These are phyloP conservation scores for Ormia ochracea DNA, from an alignment of 2,888 invertebrate genomes.

Conservation along the genomic window DNA sequence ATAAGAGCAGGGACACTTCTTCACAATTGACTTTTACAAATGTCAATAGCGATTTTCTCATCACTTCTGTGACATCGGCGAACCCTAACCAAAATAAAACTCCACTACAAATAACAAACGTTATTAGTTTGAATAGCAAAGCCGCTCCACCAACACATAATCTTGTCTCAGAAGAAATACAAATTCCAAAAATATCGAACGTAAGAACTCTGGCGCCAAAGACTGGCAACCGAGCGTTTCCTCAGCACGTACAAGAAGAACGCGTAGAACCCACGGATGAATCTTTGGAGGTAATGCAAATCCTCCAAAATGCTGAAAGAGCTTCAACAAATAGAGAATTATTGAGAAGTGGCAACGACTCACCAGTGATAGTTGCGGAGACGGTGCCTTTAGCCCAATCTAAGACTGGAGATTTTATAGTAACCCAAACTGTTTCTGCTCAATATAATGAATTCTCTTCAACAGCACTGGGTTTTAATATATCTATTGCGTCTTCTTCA, in stretches of 20 bases:
- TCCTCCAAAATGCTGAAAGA: conserved; percentile 48
- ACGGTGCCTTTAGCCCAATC: conserved; percentile 64
- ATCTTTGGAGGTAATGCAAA: conserved; percentile 55
- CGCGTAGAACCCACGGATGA: conserved; percentile 49
- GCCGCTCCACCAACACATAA: not conserved
- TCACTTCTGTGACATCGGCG: conserved; percentile 65
- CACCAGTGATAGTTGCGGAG: conserved; percentile 64
- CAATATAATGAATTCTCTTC: conserved; percentile 64
- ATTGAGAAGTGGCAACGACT: conserved; percentile 39
- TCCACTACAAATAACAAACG: conserved; percentile 63
- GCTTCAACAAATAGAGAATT: conserved; percentile 30
- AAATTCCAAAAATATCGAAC: conserved; percentile 61
- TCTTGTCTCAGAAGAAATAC: not conserved
- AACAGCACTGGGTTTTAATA: conserved; percentile 63
- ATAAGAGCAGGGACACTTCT: not conserved
- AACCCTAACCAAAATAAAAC: not conserved
- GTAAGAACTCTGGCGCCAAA: conserved; percentile 60
- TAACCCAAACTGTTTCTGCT: conserved; percentile 67
- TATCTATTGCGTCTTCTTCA: conserved; percentile 62
- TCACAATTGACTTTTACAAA: conserved; percentile 48
- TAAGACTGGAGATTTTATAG: conserved; percentile 62
- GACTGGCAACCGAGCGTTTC: conserved; percentile 46
- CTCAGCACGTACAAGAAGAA: conserved; percentile 60
- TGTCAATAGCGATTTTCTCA: conserved; percentile 62
- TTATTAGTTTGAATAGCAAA: conserved; percentile 58